Conservation (phyloP, 37 sponge, comb jelly and placozoan species). For the Dysidea cf. avara region DNA sequence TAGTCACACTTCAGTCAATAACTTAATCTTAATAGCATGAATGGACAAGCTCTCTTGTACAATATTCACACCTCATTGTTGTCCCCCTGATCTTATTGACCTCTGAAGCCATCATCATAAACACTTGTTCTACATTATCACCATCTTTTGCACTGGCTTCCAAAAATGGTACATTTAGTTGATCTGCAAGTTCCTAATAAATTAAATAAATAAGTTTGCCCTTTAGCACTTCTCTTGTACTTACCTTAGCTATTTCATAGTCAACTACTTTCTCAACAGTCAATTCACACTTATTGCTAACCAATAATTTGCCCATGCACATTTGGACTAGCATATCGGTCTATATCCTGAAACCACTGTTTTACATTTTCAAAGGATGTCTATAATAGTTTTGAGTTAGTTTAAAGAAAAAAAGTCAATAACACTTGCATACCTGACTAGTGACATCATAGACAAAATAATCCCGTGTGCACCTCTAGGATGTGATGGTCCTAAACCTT, state of each 20-base stretch:
- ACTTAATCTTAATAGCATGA: no score
- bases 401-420: not conserved
- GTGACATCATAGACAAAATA: slow-evolving; percentile 98
- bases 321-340: slow-evolving; percentile 91
- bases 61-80: no score
- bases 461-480: slow-evolving; percentile 95
- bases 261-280: slow-evolving; percentile 96
- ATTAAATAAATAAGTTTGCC: not conserved
- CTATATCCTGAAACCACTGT: slow-evolving; percentile 98
- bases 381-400: slow-evolving; percentile 24
- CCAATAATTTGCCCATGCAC: slow-evolving; percentile 93
- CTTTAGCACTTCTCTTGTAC: not conserved
- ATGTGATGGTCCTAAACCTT: slow-evolving; percentile 92
- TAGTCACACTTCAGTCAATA: no score
- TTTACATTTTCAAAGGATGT: slow-evolving; percentile 89
- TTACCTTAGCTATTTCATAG: slow-evolving; percentile 92
- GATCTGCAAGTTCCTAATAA: slow-evolving; percentile 95
- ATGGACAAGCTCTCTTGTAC: no score
- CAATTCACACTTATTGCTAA: slow-evolving; percentile 97
- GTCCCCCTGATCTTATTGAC: slow-evolving; percentile 96
- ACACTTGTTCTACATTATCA: slow-evolving; percentile 96
- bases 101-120: slow-evolving; percentile 98
- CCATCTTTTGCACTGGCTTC: slow-evolving; percentile 98
- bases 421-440: slow-evolving; percentile 73
- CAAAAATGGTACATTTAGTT: slow-evolving; percentile 83